phyloP scores from a whole-genome alignment of 2,113 vertebrate genomes.

The Marmota flaviventris region DNA sequence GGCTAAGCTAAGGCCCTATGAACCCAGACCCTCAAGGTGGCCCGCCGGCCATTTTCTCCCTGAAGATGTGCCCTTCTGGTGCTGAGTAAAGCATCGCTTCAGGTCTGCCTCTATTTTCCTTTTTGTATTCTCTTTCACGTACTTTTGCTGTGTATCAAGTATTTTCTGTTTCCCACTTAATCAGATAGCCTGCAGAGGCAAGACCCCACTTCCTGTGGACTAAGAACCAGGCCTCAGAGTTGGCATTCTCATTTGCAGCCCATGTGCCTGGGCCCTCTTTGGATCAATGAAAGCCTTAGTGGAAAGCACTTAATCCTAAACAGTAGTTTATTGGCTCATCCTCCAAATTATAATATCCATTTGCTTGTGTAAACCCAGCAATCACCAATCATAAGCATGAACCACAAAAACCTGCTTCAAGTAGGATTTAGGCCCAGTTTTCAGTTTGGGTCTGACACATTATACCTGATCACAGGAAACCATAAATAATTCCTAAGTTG shows the following conservation, averaged over 20 bases:
- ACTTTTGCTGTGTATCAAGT: neutral
- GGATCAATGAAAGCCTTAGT: constrained; percentile 5
- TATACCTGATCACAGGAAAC: constrained; percentile 53
- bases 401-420: constrained; percentile 46
- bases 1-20: no score
- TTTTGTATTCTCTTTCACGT: no score
- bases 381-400: constrained; percentile 32
- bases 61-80: no score
- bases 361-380: constrained; percentile 58
- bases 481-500: constrained; percentile 52
- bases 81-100: no score
- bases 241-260: neutral
- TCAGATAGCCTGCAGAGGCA: neutral
- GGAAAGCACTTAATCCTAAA: neutral
- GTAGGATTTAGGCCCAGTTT: constrained; percentile 62
- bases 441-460: constrained; percentile 62
- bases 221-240: neutral
- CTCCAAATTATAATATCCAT: constrained; percentile 51
- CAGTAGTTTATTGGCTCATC: constrained; percentile 59
- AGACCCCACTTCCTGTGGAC: neutral
- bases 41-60: no score
- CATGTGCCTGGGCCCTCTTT: neutral
- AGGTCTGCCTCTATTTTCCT: no score
- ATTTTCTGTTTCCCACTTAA: constrained; percentile 18
- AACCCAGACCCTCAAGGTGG: no score